phyloP scores from a whole-genome alignment of 2,113 vertebrate genomes.

The Gymnarchus niloticus region DNA sequence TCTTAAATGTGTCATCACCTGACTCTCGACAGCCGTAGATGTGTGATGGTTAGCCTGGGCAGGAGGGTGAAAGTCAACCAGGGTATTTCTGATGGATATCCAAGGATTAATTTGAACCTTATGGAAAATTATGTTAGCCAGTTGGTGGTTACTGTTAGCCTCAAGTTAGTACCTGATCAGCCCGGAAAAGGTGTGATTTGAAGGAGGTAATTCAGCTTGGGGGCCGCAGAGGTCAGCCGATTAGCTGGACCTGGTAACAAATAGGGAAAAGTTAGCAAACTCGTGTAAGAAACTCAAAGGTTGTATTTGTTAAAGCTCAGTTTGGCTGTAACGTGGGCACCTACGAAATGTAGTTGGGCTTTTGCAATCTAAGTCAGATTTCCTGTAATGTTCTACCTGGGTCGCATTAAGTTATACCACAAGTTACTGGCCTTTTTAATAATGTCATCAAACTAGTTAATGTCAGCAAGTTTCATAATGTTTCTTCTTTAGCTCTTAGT shows the following conservation, averaged over 20 bases:
- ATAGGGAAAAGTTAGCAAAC: neutral
- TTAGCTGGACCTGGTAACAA: neutral
- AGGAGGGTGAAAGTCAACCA: neutral
- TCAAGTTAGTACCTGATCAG: too few relatives aligned
- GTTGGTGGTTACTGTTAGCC: neutral
- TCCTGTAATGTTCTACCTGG: neutral
- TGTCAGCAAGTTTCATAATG: neutral
- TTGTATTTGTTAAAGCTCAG: neutral
- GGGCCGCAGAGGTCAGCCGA: neutral
- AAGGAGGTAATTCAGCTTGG: neutral
- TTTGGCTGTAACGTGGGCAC: neutral
- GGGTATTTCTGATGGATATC: neutral
- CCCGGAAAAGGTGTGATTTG: too few relatives aligned
- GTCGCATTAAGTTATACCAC: neutral
- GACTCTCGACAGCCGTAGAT: neutral
- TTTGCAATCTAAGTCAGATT: neutral
- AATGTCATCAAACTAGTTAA: neutral
- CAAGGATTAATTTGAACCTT: neutral
- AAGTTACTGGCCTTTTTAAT: neutral
- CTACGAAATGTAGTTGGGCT: neutral
- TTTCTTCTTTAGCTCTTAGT: neutral
- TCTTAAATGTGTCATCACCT: neutral
- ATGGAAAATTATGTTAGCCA: neutral
- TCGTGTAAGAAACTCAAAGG: neutral
- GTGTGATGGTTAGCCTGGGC: neutral